Evolutionary conservation across 2,797 vertebrate species (phyloP).

Genomic region (Syndactyla subalaris): DNA sequence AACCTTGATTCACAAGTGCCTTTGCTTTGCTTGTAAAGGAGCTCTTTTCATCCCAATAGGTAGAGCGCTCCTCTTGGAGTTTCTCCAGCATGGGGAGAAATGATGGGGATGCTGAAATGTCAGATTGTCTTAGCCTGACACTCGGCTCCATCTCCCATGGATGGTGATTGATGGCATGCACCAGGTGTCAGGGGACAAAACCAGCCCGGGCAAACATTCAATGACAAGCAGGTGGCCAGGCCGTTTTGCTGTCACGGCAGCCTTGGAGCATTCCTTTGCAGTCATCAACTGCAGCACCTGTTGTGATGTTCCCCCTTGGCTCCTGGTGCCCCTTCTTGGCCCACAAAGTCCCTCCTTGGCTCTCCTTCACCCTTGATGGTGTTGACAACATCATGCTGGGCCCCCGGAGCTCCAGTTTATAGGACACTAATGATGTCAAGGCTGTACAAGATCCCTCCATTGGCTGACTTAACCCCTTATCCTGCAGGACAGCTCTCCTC

Average conservation of each 20-base stretch:
- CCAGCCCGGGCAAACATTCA: neutral
- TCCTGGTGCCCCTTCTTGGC: neutral
- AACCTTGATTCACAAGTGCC: neutral
- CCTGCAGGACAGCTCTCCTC: neutral
- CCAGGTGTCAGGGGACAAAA: neutral
- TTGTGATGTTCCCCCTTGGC: neutral
- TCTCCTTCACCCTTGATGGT: neutral
- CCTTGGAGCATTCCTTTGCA: neutral
- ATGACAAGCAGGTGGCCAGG: neutral
- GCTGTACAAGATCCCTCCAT: neutral
- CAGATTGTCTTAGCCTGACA: neutral
- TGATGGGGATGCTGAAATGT: neutral
- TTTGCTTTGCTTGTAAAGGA: neutral
- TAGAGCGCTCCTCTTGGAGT: rapidly evolving
- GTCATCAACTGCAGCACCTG: neutral
- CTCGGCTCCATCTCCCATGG: rapidly evolving
- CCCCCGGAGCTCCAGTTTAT: neutral
- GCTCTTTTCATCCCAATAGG: rapidly evolving
- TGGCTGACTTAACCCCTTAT: rapidly evolving
- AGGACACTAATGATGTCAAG: rapidly evolving
- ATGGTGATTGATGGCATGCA: neutral
- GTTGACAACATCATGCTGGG: neutral
- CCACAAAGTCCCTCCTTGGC: neutral
- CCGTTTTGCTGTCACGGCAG: rapidly evolving
- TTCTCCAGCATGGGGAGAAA: rapidly evolving